Percentiles rank a stretch among this genome's conserved stretches.
Evolutionary conservation across 2,888 invertebrate genomes (phyloP).

Genomic region (Xestia rhomboidea): DNA sequence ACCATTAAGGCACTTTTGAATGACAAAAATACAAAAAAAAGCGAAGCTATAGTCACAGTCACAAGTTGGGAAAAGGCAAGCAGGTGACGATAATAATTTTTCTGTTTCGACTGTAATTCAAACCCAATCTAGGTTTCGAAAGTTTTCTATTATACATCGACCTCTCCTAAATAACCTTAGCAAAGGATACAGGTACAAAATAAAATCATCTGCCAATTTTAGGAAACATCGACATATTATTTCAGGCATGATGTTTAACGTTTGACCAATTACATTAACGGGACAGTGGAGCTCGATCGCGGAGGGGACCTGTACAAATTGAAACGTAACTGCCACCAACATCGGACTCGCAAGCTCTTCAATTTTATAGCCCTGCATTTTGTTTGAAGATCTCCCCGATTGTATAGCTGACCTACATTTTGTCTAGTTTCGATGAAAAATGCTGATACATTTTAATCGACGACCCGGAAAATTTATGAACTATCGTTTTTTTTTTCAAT

Average conservation of each 20-base stretch:
- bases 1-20: too few relatives aligned
- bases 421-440: conserved; percentile 48
- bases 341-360: conserved; percentile 48
- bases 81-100: not conserved
- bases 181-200: conserved; percentile 25
- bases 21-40: too few relatives aligned
- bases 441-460: conserved; percentile 42
- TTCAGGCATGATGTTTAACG: conserved; percentile 52
- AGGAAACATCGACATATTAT: conserved; percentile 45
- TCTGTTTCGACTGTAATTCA: not conserved
- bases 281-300: conserved; percentile 45
- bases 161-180: not conserved
- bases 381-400: conserved; percentile 62
- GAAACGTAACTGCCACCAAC: conserved; percentile 56
- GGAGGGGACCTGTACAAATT: conserved; percentile 57
- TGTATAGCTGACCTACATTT: conserved; percentile 61
- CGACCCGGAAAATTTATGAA: conserved; percentile 35
- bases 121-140: not conserved
- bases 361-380: conserved; percentile 65
- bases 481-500: conserved; percentile 29
- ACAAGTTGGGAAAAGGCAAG: too few relatives aligned
- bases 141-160: not conserved
- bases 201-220: conserved; percentile 24
- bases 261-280: conserved; percentile 62
- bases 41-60: too few relatives aligned